phyloP scores from a whole-genome alignment of 1,140 invertebrate species.

The Penaeus japonicus region DNA sequence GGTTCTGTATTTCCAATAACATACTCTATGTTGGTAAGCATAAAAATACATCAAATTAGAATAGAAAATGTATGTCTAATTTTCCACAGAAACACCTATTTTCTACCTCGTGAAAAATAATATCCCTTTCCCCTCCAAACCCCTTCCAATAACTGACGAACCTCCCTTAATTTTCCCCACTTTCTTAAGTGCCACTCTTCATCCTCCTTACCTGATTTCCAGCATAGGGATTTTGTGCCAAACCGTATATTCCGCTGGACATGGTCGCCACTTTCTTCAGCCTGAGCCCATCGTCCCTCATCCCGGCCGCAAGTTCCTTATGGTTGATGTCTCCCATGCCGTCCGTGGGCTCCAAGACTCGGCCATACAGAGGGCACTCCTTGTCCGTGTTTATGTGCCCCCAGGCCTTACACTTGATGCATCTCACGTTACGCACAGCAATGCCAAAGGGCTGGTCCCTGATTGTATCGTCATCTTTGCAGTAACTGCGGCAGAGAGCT shows the following conservation, averaged over 20 bases:
- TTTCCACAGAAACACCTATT: no score
- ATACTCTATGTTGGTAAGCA: no score
- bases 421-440: conserved; percentile 94
- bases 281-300: conserved; percentile 90
- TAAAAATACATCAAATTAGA: no score
- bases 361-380: conserved; percentile 92
- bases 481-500: conserved; percentile 38
- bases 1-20: no score
- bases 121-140: no score
- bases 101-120: no score
- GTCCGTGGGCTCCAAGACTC: conserved; percentile 71
- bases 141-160: neutral
- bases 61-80: no score
- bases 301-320: conserved; percentile 83
- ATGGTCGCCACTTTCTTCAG: conserved; percentile 79
- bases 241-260: conserved; percentile 69
- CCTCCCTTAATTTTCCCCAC: neutral
- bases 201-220: conserved; percentile 44
- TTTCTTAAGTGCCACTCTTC: neutral
- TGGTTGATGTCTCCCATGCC: conserved; percentile 63
- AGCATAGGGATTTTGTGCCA: conserved; percentile 41
- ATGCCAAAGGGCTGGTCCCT: conserved; percentile 99
- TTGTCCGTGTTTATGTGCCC: conserved; percentile 99
- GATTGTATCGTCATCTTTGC: conserved; percentile 93
- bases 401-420: conserved; percentile 99